phyloP scores from a whole-genome alignment of 2,113 vertebrate genomes.

The Ivindomyrus marchei region DNA sequence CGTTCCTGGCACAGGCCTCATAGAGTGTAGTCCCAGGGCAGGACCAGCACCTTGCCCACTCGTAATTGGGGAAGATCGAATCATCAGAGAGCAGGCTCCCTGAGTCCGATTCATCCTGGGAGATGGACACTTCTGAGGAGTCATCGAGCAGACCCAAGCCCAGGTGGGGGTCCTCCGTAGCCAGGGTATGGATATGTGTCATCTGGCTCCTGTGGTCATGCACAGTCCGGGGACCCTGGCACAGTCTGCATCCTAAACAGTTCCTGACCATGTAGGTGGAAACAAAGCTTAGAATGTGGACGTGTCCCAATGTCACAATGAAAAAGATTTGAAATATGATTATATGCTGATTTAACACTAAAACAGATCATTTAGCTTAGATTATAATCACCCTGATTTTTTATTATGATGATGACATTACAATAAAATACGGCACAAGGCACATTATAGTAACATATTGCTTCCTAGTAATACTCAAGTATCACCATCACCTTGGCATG shows the following conservation, averaged over 20 bases:
- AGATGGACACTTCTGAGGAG: conserved; percentile 13
- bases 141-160: conserved; percentile 45
- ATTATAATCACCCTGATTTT: not conserved
- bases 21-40: conserved; percentile 50
- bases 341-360: not conserved
- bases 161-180: conserved; percentile 37
- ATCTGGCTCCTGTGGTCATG: conserved; percentile 32
- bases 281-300: not conserved
- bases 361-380: not conserved
- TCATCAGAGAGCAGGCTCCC: conserved; percentile 64
- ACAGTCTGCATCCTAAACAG: conserved; percentile 1
- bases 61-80: conserved; percentile 57
- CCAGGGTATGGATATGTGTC: conserved; percentile 34
- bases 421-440: not conserved
- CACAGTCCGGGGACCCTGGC: not conserved
- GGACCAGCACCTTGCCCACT: fast-evolving
- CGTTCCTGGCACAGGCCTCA: conserved; percentile 63
- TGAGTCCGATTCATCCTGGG: conserved; percentile 41
- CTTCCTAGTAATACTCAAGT: not conserved
- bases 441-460: not conserved
- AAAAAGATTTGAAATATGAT: not conserved
- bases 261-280: not conserved
- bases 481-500: not conserved
- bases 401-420: not conserved
- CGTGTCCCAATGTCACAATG: not conserved